Base-by-base conservation (phyloP, 1,140 invertebrate genomes). In the Brachionus angularis region DNA sequence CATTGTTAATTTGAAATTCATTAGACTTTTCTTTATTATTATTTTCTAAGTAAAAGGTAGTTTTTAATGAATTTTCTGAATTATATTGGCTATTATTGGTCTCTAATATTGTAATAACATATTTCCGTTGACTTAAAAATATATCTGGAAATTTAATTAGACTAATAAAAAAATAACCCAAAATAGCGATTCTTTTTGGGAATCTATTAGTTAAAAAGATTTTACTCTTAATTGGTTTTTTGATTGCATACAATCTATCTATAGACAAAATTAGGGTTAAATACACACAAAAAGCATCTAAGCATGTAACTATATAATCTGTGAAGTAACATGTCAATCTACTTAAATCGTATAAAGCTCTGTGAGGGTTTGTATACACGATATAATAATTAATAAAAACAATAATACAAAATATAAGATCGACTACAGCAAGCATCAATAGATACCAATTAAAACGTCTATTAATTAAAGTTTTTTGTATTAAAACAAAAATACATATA, bases 381-480 rank as follows among this genome's bases (percentile, higher is more conserved):
- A 67, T 67, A 29, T 50, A 67, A 33, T 67, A 67, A 31, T 67
- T 67, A 18, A 67, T 67, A 21, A 50, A 47, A 33, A 67, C 62
- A 67, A 67, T 67, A 18, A 67, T 3, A 23, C 62, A 67, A 36
- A 67, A 67, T 31, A 27, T 33, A 67, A 67, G 47, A 50, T 67
- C 62, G 42, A 42, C 62, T 34, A 67, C 5, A 7, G 62, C 62
- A 25, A 67, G 16, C 7, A 50, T 34, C 10, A 67, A 27, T 21
- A 67, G 42, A n/a, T 67, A 67, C 1, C 46, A 31, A 31, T 67
- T 67, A 23, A 47, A 67, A 25, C 62, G 62, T 7, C 47, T 18
- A 50, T 47, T 67, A 29, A 67, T 29, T 21, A 67, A 12, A 10
- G 25, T 67, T 50, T 67, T 67, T 67, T 67, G 62, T 29, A 46